A percentile compares a stretch with the other conserved stretches of the same genome.
Conservation (phyloP, 2,113 vertebrate genomes). For the Lasiurus cinereus region DNA sequence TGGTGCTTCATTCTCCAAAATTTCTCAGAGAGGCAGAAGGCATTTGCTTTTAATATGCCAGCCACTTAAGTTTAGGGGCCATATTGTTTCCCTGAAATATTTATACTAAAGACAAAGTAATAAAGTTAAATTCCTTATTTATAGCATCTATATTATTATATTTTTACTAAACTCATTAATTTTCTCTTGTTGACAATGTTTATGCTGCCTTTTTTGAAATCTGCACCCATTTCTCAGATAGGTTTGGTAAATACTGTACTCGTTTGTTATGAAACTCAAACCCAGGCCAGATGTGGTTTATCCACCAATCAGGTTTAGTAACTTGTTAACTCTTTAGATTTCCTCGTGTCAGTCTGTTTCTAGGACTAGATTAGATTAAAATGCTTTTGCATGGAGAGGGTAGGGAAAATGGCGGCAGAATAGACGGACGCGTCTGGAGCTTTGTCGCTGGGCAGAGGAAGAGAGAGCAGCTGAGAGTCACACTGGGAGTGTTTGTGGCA, state of each 20-base stretch:
- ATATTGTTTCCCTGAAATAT: neutral
- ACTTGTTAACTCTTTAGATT: neutral
- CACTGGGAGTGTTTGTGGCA: too few relatives aligned
- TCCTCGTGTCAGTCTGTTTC: neutral
- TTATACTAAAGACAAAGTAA: constrained; percentile 13
- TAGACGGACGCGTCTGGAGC: too few relatives aligned
- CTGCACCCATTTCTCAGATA: constrained; percentile 47
- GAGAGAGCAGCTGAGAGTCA: too few relatives aligned
- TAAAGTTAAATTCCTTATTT: neutral
- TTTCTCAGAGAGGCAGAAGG: neutral
- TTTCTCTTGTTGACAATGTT: constrained; percentile 1
- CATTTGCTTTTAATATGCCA: neutral
- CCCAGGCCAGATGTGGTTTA: neutral
- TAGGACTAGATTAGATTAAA: constrained; percentile 1
- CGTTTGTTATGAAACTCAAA: neutral
- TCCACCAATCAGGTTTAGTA: neutral
- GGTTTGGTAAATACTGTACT: neutral
- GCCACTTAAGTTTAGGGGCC: neutral
- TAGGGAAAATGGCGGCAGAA: too few relatives aligned
- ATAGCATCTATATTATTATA: neutral
- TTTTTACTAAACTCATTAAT: constrained; percentile 31
- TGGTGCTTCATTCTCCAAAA: neutral
- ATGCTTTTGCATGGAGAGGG: neutral
- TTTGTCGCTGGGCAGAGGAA: too few relatives aligned
- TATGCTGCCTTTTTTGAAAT: neutral